phyloP scores from a whole-genome alignment of 2,888 invertebrate genomes.

The Salticus scenicus region DNA sequence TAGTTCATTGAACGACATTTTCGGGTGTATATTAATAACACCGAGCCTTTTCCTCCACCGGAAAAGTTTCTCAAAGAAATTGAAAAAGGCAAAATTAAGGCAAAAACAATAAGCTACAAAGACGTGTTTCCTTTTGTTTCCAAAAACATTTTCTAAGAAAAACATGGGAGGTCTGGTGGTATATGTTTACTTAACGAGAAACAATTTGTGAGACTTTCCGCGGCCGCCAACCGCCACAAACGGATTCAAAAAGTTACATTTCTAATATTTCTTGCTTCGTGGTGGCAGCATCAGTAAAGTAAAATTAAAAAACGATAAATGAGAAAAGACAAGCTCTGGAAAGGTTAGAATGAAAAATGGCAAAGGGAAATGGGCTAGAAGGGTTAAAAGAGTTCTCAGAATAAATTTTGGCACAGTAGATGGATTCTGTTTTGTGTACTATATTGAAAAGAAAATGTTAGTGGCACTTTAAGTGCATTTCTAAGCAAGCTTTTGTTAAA shows the following conservation, averaged over 20 bases:
- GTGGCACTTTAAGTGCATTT: too few relatives aligned
- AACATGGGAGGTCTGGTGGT: not conserved
- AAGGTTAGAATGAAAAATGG: not conserved
- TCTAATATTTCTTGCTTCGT: not conserved
- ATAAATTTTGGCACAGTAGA: not conserved
- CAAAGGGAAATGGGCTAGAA: not conserved
- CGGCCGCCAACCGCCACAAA: not conserved
- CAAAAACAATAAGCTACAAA: not conserved
- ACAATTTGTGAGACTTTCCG: not conserved
- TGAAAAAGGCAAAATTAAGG: not conserved
- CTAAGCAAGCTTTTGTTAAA: too few relatives aligned
- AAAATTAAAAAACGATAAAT: not conserved
- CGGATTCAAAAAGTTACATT: not conserved
- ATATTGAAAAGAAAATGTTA: too few relatives aligned
- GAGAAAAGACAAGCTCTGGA: not conserved
- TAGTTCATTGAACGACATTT: too few relatives aligned
- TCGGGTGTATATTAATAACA: not conserved
- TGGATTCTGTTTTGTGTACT: not conserved
- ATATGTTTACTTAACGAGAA: not conserved
- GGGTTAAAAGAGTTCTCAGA: not conserved
- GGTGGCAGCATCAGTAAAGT: not conserved
- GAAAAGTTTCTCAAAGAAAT: not conserved
- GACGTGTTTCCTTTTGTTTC: not conserved
- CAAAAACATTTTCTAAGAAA: not conserved
- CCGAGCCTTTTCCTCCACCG: not conserved